Percentiles rank a stretch among this genome's conserved stretches.
These are phyloP conservation scores for Piaya cayana DNA, from an alignment of 2,113 vertebrate genomes.

Conservation along the genomic window DNA sequence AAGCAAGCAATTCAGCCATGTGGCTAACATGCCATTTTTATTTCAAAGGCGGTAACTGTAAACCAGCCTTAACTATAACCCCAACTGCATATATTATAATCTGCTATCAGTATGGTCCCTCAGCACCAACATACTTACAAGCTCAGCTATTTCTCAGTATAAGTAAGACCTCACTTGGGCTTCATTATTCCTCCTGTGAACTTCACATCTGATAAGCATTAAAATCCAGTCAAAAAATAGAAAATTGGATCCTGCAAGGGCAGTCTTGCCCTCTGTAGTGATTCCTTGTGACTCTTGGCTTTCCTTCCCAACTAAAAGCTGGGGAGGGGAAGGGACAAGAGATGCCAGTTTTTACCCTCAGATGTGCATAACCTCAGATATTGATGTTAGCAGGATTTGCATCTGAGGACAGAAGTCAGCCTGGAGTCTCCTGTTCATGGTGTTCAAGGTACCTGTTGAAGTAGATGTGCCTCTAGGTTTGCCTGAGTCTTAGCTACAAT, in stretches of 20 bases:
- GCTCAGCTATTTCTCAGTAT: neutral
- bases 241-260: neutral
- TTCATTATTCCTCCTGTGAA: neutral
- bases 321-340: neutral
- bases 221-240: neutral
- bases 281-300: neutral
- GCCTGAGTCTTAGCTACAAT: neutral
- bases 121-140: neutral
- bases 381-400: neutral
- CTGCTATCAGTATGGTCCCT: neutral
- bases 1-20: neutral
- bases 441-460: neutral
- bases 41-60: neutral
- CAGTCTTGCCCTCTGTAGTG: neutral
- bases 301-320: neutral
- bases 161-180: neutral
- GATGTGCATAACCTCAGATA: no score
- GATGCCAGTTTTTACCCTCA: neutral
- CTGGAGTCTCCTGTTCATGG: accelerated
- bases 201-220: neutral
- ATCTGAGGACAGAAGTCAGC: neutral
- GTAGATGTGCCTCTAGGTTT: neutral
- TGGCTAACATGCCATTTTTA: neutral
- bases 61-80: neutral
- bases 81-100: neutral